These are phyloP conservation scores for Phalloptychus januarius DNA, from an alignment of 2,797 vertebrate genomes.

Conservation along the genomic window DNA sequence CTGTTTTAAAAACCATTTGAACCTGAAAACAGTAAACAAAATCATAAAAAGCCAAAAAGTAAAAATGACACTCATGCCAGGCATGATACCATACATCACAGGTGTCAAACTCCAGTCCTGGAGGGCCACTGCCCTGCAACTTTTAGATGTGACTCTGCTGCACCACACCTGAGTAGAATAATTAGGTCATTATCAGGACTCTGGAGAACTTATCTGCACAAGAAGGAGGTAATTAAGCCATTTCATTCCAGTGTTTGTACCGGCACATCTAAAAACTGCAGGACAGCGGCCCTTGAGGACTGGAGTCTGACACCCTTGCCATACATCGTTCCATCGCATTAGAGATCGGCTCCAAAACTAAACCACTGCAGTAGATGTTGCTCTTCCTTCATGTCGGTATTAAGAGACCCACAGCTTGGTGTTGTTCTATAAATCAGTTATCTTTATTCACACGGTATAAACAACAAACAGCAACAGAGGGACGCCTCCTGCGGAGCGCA, in stretches of 20 bases:
- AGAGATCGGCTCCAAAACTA: too few relatives aligned
- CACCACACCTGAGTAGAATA: too few relatives aligned
- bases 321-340: neutral
- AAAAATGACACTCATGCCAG: neutral
- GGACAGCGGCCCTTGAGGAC: too few relatives aligned
- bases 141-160: too few relatives aligned
- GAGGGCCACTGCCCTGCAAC: too few relatives aligned
- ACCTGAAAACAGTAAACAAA: neutral
- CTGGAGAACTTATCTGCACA: too few relatives aligned
- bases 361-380: neutral
- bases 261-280: too few relatives aligned
- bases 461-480: constrained; percentile 80
- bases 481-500: constrained; percentile 63
- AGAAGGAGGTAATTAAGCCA: too few relatives aligned
- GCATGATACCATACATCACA: neutral
- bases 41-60: neutral
- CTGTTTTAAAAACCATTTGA: neutral
- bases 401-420: constrained; percentile 33
- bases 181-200: too few relatives aligned
- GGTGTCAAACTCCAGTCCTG: too few relatives aligned
- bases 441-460: constrained; percentile 86
- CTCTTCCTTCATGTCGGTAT: constrained; percentile 9
- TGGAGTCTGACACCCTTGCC: too few relatives aligned
- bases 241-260: too few relatives aligned
- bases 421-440: constrained; percentile 78